A percentile compares a stretch with the other conserved stretches of the same genome.
phyloP scores from a whole-genome alignment of 2,888 invertebrate species.

The Cheilosia vernalis region DNA sequence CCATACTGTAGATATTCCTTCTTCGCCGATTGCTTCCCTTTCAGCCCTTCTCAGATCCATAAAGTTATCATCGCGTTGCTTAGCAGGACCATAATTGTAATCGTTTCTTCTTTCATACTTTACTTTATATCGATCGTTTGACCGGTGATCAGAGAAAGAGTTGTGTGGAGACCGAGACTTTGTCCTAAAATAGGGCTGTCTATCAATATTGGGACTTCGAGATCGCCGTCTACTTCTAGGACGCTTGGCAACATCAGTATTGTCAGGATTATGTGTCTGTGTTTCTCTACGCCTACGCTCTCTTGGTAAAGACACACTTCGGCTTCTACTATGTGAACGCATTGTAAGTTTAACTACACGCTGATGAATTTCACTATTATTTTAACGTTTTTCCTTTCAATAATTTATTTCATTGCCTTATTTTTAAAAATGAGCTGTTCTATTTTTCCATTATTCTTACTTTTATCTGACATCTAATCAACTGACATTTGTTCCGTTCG shows the following conservation, averaged over 20 bases:
- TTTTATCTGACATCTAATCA: too few relatives aligned
- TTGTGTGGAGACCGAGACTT: constrained; percentile 30
- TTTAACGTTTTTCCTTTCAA: too few relatives aligned
- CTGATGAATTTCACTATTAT: too few relatives aligned
- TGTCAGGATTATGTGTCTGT: neutral
- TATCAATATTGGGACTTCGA: constrained; percentile 24
- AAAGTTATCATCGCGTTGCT: constrained; percentile 85
- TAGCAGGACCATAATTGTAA: constrained; percentile 54
- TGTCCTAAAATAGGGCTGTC: constrained; percentile 14
- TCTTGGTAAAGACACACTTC: constrained; percentile 27
- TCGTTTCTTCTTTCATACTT: constrained; percentile 73
- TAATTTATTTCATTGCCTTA: too few relatives aligned
- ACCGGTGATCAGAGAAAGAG: constrained; percentile 77
- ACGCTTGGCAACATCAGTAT: constrained; percentile 8
- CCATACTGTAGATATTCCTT: constrained; percentile 89
- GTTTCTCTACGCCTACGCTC: constrained; percentile 10
- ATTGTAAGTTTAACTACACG: neutral
- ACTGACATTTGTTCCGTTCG: neutral
- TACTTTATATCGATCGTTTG: constrained; percentile 78
- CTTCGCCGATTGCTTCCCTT: constrained; percentile 89
- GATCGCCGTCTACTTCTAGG: constrained; percentile 35
- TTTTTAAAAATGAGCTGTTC: too few relatives aligned
- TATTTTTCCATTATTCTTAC: too few relatives aligned
- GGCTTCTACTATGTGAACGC: constrained; percentile 52
- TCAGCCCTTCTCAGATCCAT: constrained; percentile 89